Conservation (phyloP, 2,797 vertebrate species). For the Odontamblyopus lacepedii region DNA sequence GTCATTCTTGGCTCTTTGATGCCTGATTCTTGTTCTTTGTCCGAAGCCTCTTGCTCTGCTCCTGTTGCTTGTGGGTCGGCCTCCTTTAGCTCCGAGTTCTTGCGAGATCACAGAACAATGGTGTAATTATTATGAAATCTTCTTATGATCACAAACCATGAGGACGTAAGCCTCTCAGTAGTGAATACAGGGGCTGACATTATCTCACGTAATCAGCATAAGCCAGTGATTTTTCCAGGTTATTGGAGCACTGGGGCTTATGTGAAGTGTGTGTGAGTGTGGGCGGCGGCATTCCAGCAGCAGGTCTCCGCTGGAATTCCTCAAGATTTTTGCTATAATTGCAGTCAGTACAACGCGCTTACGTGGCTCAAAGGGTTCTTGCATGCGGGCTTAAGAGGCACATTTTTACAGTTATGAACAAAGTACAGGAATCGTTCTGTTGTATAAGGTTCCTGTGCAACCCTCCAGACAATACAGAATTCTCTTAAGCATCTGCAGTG, state of each 20-base stretch:
- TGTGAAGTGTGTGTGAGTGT: not conserved
- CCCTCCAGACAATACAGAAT: not conserved
- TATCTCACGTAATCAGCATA: slow-evolving; percentile 35
- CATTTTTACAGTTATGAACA: not conserved
- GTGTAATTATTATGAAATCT: slow-evolving; percentile 37
- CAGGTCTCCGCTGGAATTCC: not conserved
- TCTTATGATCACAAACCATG: slow-evolving; percentile 39
- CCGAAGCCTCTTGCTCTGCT: slow-evolving; percentile 27
- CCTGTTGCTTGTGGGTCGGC: slow-evolving; percentile 29
- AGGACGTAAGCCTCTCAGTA: slow-evolving; percentile 31
- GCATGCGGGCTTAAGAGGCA: slow-evolving; percentile 3
- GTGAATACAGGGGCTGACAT: slow-evolving; percentile 26
- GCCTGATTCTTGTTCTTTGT: slow-evolving; percentile 24
- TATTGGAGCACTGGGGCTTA: not conserved
- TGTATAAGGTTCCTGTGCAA: not conserved
- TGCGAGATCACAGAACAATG: slow-evolving; percentile 45
- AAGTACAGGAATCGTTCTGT: not conserved
- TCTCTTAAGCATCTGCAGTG: not conserved
- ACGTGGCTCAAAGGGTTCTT: not conserved
- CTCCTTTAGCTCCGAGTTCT: slow-evolving; percentile 41
- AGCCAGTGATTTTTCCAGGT: slow-evolving; percentile 32
- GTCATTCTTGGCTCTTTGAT: slow-evolving; percentile 19
- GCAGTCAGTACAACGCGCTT: not conserved
- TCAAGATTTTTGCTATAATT: not conserved
- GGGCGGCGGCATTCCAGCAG: not conserved